A percentile compares a stretch with the other conserved stretches of the same genome.
Conservation (phyloP, 1,140 invertebrate genomes). For the Littorina saxatilis region DNA sequence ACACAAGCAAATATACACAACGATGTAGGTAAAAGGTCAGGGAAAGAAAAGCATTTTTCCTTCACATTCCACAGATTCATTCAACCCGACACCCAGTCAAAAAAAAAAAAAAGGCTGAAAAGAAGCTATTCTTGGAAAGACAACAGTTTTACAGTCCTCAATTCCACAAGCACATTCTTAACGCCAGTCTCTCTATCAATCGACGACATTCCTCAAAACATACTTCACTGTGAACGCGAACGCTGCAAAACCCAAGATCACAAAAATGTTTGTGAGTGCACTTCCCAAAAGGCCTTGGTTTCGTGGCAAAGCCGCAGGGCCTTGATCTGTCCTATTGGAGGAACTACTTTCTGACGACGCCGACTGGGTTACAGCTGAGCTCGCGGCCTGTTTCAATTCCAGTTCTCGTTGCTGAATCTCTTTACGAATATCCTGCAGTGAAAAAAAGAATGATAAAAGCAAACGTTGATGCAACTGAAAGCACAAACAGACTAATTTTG, state of each 20-base stretch:
- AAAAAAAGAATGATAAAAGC: constrained; percentile 48
- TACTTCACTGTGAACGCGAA: constrained; percentile 92
- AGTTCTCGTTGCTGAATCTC: constrained; percentile 75
- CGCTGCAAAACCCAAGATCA: constrained; percentile 88
- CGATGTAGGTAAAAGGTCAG: too few species aligned
- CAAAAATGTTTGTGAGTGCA: constrained; percentile 86
- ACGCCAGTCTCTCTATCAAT: too few species aligned
- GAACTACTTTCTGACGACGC: background rate
- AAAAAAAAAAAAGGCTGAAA: too few species aligned
- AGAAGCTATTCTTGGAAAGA: too few species aligned
- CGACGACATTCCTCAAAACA: constrained; percentile 80
- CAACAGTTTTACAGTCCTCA: too few species aligned
- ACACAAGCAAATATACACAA: too few species aligned
- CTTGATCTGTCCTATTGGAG: background rate
- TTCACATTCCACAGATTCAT: too few species aligned
- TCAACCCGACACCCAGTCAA: too few species aligned
- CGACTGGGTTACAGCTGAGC: constrained; percentile 19
- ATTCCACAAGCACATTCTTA: too few species aligned
- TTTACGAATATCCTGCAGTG: constrained; percentile 75
- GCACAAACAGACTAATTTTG: too few species aligned
- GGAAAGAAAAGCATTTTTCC: too few species aligned
- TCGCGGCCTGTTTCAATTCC: constrained; percentile 61
- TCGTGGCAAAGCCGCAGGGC: constrained; percentile 55
- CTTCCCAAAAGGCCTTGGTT: constrained; percentile 84
- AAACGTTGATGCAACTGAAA: too few species aligned